phyloP scores from a whole-genome alignment of 2,797 vertebrate genomes.

The Meda fulgida region DNA sequence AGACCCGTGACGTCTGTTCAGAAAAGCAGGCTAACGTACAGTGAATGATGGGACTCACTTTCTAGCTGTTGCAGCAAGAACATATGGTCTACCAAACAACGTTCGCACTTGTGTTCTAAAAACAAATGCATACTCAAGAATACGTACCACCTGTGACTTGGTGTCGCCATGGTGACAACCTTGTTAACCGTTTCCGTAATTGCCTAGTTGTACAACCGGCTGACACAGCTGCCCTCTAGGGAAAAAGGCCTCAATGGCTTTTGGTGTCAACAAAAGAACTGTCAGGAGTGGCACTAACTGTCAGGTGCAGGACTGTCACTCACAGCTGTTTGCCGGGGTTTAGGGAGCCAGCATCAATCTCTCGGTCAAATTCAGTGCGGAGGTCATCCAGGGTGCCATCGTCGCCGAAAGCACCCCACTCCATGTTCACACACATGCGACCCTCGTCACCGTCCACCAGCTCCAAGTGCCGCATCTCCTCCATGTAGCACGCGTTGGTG shows the following conservation, averaged over 20 bases:
- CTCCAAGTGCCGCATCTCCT: conserved; percentile 94
- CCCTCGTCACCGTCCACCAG: conserved; percentile 93
- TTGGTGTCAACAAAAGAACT: background rate
- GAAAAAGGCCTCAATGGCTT: background rate
- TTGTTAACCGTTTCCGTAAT: background rate
- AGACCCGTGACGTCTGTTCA: rapidly evolving
- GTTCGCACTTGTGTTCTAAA: background rate
- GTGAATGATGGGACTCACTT: background rate
- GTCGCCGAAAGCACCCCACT: conserved; percentile 96
- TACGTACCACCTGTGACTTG: background rate
- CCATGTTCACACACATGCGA: conserved; percentile 95
- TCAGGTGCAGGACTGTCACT: conserved; percentile 66
- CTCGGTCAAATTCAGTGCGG: conserved; percentile 88
- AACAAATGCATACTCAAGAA: background rate
- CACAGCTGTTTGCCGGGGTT: conserved; percentile 96
- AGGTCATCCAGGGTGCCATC: conserved; percentile 87
- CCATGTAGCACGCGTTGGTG: conserved; percentile 98
- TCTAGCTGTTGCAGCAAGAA: background rate
- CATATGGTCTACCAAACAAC: background rate
- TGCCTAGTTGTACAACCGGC: background rate
- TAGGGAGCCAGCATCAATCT: conserved; percentile 92
- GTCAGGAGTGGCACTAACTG: background rate
- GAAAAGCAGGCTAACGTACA: background rate
- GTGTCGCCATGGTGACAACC: conserved; percentile 2
- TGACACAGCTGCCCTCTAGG: background rate